Conservation (phyloP, 2,888 invertebrate genomes). For the Dendrolimus pini region DNA sequence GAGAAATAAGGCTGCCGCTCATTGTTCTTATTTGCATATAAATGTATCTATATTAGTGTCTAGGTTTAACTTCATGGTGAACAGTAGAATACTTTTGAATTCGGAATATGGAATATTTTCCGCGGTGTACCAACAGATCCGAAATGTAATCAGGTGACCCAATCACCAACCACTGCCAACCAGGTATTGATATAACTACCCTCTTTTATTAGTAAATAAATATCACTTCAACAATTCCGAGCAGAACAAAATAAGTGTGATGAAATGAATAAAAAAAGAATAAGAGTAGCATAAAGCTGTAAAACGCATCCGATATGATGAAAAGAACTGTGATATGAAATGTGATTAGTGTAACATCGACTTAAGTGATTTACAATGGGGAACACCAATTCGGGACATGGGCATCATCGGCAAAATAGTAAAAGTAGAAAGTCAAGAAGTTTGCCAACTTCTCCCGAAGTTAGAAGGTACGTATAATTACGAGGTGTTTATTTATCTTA, state of each 20-base stretch:
- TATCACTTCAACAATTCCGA: constrained; percentile 14
- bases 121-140: no score
- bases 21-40: no score
- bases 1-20: no score
- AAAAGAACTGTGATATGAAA: constrained; percentile 11
- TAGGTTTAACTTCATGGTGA: no score
- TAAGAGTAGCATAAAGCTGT: background rate
- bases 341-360: constrained; percentile 14
- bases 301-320: background rate
- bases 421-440: constrained; percentile 80
- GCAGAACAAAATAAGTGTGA: constrained; percentile 16
- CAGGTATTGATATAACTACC: no score
- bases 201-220: no score
- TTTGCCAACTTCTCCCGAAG: constrained; percentile 87
- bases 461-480: constrained; percentile 76
- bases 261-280: constrained; percentile 14
- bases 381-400: constrained; percentile 60
- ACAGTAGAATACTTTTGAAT: no score
- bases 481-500: background rate
- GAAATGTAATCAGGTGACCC: no score
- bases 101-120: no score
- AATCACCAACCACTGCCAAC: no score
- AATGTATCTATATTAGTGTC: no score
- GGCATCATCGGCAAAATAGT: constrained; percentile 53
- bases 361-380: constrained; percentile 44